Evolutionary conservation across 2,113 vertebrate genomes (phyloP), one percentile per base, ranked within the genome.

Genomic region (Lophius piscatorius): DNA sequence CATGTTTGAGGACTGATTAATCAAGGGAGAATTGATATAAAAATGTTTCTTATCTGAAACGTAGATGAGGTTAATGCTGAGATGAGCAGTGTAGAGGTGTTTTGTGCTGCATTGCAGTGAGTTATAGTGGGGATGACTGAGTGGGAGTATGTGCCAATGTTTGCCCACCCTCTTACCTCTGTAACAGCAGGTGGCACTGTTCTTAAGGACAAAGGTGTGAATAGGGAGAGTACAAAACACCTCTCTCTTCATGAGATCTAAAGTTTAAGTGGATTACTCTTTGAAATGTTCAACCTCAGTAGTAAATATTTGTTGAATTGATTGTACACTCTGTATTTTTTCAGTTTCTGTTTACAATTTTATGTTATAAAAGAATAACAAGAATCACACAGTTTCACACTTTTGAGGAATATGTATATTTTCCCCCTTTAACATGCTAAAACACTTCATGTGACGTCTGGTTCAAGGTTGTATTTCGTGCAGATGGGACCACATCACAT

Each of bases 101-200:
- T 55, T 58, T 36, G 14, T 85, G 50, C 84, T 85, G 84, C 82
- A 88, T 82, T 85, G 84, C 86, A 84, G 81, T 77, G 62, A 61
- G 38, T 48, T 51, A 63, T 38, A 63, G 31, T 13, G 20, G 45
- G 54, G 18, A 31, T 39, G 38, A 6, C 21, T 54, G 14, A 13
- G 42, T 33, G 31, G 29, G 48, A n/a, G 38, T 16, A 22, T 22
- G 23, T 7, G 63, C 17, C 47, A 17, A 28, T 16, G 39, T 48
- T n/a, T n/a, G n/a, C 22, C 48, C n/a, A 23, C 16, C 31, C 28
- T 26, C 63, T 31, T 45, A 47, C 44, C 44, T 59, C 35, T 18
- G 10, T 41, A 52, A 74, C 89, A 87, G 74, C 80, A 90, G 90
- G 62, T 84, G 90, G 86, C 81, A 61, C 79, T 87, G 68, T 86